These are phyloP conservation scores for Calyptommatus sinebrachiatus DNA, from an alignment of 2,113 vertebrate genomes.

Conservation along the genomic window DNA sequence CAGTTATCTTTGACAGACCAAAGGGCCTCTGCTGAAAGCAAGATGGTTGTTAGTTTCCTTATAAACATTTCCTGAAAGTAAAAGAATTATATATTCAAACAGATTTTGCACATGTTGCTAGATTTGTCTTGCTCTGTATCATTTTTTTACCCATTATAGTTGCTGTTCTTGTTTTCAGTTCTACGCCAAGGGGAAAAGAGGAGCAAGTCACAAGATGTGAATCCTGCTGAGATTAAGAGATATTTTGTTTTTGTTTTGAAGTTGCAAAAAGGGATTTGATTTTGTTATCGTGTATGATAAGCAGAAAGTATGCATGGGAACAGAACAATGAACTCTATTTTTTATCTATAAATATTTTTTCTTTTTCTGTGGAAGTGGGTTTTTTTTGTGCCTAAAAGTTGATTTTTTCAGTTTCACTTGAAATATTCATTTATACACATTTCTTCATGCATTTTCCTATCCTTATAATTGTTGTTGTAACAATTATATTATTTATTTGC, in stretches of 20 bases:
- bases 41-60: rapidly evolving
- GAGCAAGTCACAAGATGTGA: constrained; percentile 32
- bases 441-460: neutral
- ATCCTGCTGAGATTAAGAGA: constrained; percentile 61
- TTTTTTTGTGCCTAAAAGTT: neutral
- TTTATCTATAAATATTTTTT: neutral
- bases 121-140: constrained; percentile 23
- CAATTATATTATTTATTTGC: too few relatives aligned
- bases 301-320: neutral
- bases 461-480: neutral
- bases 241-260: constrained; percentile 43
- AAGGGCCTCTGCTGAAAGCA: neutral
- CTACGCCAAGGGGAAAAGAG: constrained; percentile 49
- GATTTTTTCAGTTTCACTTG: neutral
- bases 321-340: neutral
- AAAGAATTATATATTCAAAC: constrained; percentile 31
- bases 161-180: constrained; percentile 47
- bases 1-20: neutral
- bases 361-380: neutral
- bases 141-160: constrained; percentile 18
- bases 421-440: neutral
- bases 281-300: constrained; percentile 32
- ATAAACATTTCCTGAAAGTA: constrained; percentile 19
- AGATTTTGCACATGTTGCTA: constrained; percentile 26
- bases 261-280: constrained; percentile 46